Evolutionary conservation across 2,797 vertebrate species (phyloP).

Genomic region (Esox lucius): DNA sequence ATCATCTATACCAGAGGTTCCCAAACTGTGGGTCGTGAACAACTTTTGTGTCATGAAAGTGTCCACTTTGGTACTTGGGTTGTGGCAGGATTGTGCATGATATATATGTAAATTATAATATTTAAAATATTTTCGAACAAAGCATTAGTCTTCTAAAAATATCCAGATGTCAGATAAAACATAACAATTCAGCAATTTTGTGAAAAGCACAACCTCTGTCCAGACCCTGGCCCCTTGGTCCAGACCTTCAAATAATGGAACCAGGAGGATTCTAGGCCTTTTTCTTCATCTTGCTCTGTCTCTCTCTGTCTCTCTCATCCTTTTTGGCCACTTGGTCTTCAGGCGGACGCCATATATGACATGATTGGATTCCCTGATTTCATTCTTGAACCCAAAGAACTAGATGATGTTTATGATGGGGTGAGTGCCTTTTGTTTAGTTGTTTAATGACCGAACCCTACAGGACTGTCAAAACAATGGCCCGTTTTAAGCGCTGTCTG

Average conservation of each 20-base stretch:
- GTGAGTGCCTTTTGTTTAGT: slow-evolving; percentile 63
- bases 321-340: slow-evolving; percentile 13
- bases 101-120: too few relatives aligned
- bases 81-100: too few relatives aligned
- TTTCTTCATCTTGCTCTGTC: not conserved
- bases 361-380: slow-evolving; percentile 99
- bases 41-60: too few relatives aligned
- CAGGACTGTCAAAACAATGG: not conserved
- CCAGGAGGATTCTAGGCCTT: not conserved
- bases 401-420: slow-evolving; percentile 95
- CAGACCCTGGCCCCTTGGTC: not conserved
- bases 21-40: too few relatives aligned
- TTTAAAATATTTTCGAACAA: too few relatives aligned
- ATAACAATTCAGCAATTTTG: too few relatives aligned
- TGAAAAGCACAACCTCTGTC: too few relatives aligned
- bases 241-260: not conserved
- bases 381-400: slow-evolving; percentile 92
- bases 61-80: too few relatives aligned
- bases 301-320: not conserved
- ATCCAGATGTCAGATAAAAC: too few relatives aligned
- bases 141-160: too few relatives aligned
- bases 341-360: slow-evolving; percentile 96
- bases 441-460: not conserved
- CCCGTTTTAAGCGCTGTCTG: not conserved
- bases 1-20: too few relatives aligned